Evolutionary conservation across 2,888 invertebrate species (phyloP), one percentile per base, ranked within the genome.

Genomic region (Macrosoma leucophasiata): DNA sequence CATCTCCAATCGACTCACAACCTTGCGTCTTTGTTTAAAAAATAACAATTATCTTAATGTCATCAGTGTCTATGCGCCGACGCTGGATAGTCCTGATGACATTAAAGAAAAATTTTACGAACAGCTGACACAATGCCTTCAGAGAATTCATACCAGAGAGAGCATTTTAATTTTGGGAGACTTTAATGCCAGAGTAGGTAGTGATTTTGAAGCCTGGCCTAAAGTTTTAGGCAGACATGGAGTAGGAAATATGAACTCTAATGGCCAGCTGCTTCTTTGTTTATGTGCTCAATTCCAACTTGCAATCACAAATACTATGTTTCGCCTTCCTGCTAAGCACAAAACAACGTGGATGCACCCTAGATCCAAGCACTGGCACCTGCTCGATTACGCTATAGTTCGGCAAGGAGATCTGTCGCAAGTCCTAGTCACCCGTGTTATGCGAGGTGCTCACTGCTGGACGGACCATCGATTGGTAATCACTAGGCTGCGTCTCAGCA

Each of bases 271-370:
- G 8, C 24, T 53, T 8, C 41, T 49, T 0, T 36, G 26, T 11
- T 15, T 54, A 1, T 56, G 48, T 31, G 27, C 46, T 1, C 39
- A 52, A 18, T 41, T 29, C 13, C 7, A 40, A 1, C 30, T 48
- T 0, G 30, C 43, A 1, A 39, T 53, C 1, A 41, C 46, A 0
- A 50, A 50, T 29, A 49, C 45, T 3, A 25, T 52, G 36, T 54
- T 50, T 14, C 31, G 50, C 23, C 41, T 52, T 4, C 24, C 46
- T 1, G 38, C 35, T 1, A 51, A 51, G 28, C 10, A 48, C 17
- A 52, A 52, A 10, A 41, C 32, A 0, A 52, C 49, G 2, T 51
- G 49, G 47, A 50, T 48, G 51, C 47, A 55, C 17, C 50, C 48
- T 3, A 33, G 47, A 12, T 51, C 48, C 7, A 41, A 38, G 21